A percentile compares a stretch with the other conserved stretches of the same genome.
Conservation (phyloP, 1,140 invertebrate species). For the Elysia chlorotica region DNA sequence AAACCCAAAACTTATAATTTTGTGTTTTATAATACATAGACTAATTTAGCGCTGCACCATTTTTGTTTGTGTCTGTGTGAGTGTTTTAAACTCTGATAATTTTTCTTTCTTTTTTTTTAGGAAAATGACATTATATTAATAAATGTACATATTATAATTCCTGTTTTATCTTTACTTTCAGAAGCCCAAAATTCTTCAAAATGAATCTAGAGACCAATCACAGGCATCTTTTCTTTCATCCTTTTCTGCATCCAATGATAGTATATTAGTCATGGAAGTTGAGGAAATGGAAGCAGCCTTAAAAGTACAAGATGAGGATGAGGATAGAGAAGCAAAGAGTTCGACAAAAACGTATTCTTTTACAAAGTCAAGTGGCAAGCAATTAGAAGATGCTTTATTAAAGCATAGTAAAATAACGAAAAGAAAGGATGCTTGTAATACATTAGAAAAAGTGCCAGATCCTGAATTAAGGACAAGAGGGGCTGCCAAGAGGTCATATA, state of each 20-base stretch:
- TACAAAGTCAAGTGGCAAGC: too few relatives aligned
- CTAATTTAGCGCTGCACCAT: too few relatives aligned
- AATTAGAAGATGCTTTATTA: not conserved
- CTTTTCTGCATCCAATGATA: constrained; percentile 7
- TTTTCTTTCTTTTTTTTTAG: not conserved
- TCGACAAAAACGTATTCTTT: too few relatives aligned
- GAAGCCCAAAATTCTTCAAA: not conserved
- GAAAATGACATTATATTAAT: not conserved
- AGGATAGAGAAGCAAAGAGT: too few relatives aligned
- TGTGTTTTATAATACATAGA: too few relatives aligned
- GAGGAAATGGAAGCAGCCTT: constrained; percentile 11
- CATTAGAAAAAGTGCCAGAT: not conserved
- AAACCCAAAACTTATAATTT: too few relatives aligned
- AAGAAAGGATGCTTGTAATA: not conserved
- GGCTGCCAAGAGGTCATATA: not conserved
- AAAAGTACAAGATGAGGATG: not conserved
- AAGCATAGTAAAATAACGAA: not conserved
- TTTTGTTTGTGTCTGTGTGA: not conserved
- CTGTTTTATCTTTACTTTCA: not conserved
- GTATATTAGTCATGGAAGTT: not conserved
- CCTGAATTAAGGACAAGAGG: not conserved
- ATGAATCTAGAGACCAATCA: not conserved
- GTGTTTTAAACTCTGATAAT: not conserved
- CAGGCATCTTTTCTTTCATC: not conserved
- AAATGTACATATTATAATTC: not conserved